phyloP scores from a whole-genome alignment of 2,888 invertebrate genomes.

The Temnothorax unifasciatus region DNA sequence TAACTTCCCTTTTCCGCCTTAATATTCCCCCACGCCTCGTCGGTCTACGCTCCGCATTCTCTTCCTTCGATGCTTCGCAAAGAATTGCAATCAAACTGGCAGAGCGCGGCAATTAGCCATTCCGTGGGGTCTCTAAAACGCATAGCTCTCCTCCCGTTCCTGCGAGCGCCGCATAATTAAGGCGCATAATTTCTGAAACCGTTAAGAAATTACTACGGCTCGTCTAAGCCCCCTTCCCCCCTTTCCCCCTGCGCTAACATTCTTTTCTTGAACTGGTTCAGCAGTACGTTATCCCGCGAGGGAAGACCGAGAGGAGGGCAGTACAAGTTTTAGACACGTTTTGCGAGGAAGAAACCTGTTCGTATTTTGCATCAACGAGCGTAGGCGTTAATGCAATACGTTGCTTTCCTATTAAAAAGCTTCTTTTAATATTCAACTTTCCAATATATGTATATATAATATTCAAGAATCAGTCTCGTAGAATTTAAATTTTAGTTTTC shows the following conservation, averaged over 20 bases:
- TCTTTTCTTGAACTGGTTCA: conserved; percentile 74
- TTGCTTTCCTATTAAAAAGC: neutral
- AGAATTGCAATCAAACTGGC: conserved; percentile 72
- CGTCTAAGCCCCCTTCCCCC: conserved; percentile 5
- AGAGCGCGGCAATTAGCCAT: conserved; percentile 71
- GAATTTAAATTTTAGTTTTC: neutral
- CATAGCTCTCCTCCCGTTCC: conserved; percentile 42
- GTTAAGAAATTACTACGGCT: conserved; percentile 72
- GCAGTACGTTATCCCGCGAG: conserved; percentile 57
- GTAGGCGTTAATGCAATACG: neutral
- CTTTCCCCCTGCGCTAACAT: conserved; percentile 29
- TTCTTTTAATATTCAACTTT: neutral
- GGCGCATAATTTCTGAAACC: conserved; percentile 71
- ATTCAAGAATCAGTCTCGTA: neutral
- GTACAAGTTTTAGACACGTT: conserved; percentile 45
- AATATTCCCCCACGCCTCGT: conserved; percentile 28
- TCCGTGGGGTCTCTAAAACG: conserved; percentile 69
- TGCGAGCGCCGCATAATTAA: conserved; percentile 68
- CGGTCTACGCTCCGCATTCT: neutral
- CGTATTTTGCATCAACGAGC: conserved; percentile 65
- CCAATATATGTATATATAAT: neutral
- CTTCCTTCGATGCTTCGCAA: conserved; percentile 57
- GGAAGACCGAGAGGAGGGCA: conserved; percentile 20
- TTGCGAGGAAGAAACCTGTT: conserved; percentile 63
- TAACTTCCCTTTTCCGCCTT: conserved; percentile 32